phyloP scores from a whole-genome alignment of 2,797 vertebrate species.

The Hoplostethus mediterraneus region DNA sequence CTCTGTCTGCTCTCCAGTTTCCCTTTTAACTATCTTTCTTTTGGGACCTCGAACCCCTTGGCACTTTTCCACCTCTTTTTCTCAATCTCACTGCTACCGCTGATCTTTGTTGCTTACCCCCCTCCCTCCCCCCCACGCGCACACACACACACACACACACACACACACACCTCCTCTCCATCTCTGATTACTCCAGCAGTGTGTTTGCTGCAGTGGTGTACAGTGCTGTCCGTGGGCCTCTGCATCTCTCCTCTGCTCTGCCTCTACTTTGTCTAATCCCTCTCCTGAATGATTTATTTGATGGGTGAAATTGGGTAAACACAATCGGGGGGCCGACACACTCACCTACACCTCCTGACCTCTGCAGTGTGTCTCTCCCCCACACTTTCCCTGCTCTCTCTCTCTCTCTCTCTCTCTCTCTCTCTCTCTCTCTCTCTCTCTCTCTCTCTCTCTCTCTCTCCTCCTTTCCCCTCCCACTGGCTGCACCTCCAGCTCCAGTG shows the following conservation, averaged over 20 bases:
- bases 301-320: conserved; percentile 60
- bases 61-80: neutral
- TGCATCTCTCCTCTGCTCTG: conserved; percentile 30
- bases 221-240: neutral
- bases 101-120: neutral
- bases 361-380: conserved; percentile 14
- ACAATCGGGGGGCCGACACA: conserved; percentile 43
- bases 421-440: conserved; percentile 2
- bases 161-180: neutral
- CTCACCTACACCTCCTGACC: conserved; percentile 36
- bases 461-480: neutral
- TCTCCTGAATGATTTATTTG: conserved; percentile 64
- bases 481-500: conserved; percentile 34
- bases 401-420: neutral
- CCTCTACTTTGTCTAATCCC: conserved; percentile 38
- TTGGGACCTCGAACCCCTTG: neutral
- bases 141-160: conserved; percentile 7
- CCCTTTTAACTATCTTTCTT: conserved; percentile 19
- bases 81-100: neutral
- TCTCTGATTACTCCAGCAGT: conserved; percentile 36
- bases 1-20: conserved; percentile 5
- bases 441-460: conserved; percentile 4
- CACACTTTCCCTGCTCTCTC: neutral
- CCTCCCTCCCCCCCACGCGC: conserved; percentile 13
- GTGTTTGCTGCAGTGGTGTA: conserved; percentile 52